These are phyloP conservation scores for Dynastes hyllus DNA, from an alignment of 2,888 invertebrate genomes.

Conservation along the genomic window DNA sequence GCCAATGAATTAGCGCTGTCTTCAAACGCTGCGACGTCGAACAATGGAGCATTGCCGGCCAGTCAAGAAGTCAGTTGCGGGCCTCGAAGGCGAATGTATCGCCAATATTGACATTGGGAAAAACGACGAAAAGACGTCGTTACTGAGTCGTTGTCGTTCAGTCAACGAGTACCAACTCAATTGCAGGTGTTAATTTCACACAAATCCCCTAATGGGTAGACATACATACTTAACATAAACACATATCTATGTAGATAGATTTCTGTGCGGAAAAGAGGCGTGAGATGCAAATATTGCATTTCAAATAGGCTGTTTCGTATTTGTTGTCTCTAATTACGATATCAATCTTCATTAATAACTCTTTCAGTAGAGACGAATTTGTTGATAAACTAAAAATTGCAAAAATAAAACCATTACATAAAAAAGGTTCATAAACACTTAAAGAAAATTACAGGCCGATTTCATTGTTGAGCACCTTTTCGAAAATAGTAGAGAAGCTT, in stretches of 20 bases:
- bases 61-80: not conserved
- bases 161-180: conserved; percentile 34
- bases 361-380: too few species aligned
- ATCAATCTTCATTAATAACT: too few species aligned
- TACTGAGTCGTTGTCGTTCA: conserved; percentile 14
- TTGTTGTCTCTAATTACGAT: not conserved
- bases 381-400: too few species aligned
- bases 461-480: too few species aligned
- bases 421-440: too few species aligned
- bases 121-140: conserved; percentile 3
- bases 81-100: conserved; percentile 5
- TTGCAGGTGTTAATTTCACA: conserved; percentile 38
- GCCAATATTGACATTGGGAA: conserved; percentile 28
- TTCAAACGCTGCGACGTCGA: conserved; percentile 19
- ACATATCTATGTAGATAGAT: not conserved
- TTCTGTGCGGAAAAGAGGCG: not conserved
- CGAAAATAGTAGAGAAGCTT: too few species aligned
- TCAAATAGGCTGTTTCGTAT: not conserved
- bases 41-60: conserved; percentile 6
- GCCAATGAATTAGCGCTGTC: conserved; percentile 19
- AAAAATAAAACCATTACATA: too few species aligned
- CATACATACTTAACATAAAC: conserved; percentile 2
- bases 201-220: conserved; percentile 37
- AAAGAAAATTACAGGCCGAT: too few species aligned
- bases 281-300: conserved; percentile 19